A percentile compares a stretch with the other conserved stretches of the same genome.
These are phyloP conservation scores for Neodiprion lecontei DNA, from an alignment of 1,140 invertebrate species.

Conservation along the genomic window DNA sequence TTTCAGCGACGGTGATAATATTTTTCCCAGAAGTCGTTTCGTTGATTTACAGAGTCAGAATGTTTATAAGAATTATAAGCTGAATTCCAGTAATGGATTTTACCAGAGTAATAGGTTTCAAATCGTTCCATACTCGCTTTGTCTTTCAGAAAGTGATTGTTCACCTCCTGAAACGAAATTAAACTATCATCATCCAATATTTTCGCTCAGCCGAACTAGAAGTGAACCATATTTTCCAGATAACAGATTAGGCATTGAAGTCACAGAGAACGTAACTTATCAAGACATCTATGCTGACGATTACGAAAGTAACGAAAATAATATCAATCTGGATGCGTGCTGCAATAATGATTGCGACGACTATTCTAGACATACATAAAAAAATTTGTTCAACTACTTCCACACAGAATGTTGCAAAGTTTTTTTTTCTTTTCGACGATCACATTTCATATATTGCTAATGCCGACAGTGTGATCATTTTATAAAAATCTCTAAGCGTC, in stretches of 20 bases:
- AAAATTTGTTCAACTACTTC: background rate
- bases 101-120: slow-evolving; percentile 28
- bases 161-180: slow-evolving; percentile 39
- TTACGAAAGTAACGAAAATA: slow-evolving; percentile 24
- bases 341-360: slow-evolving; percentile 34
- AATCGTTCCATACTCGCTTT: slow-evolving; percentile 35
- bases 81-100: slow-evolving; percentile 18
- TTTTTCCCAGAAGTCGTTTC: slow-evolving; percentile 27
- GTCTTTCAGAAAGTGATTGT: slow-evolving; percentile 40
- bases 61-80: slow-evolving; percentile 17
- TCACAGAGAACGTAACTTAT: slow-evolving; percentile 53
- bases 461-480: too few relatives aligned
- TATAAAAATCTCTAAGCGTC: too few relatives aligned
- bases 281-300: slow-evolving; percentile 46
- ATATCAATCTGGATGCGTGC: slow-evolving; percentile 21
- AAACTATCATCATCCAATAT: slow-evolving; percentile 18
- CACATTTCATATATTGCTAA: too few relatives aligned
- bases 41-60: slow-evolving; percentile 21
- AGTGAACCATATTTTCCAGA: slow-evolving; percentile 51
- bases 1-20: slow-evolving; percentile 28
- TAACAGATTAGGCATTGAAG: slow-evolving; percentile 48
- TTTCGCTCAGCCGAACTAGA: slow-evolving; percentile 49
- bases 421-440: too few relatives aligned
- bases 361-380: background rate
- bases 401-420: background rate